These are phyloP conservation scores for Phalacrocorax pelagicus DNA, from an alignment of 2,113 vertebrate species.

Conservation along the genomic window DNA sequence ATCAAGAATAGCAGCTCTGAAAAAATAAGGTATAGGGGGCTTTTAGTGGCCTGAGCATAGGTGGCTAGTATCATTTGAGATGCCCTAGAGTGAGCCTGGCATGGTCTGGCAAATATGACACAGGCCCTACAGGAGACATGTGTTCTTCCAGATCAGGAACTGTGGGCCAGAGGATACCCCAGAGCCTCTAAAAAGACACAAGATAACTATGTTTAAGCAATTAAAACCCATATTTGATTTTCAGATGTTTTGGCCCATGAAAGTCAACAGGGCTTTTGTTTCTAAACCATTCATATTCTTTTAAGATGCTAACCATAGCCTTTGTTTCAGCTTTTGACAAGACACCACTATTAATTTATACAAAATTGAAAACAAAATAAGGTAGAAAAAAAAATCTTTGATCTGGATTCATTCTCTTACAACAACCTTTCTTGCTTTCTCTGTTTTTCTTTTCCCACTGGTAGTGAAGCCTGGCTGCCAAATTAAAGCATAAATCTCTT, in stretches of 20 bases:
- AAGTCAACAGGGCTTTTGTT: neutral
- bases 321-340: neutral
- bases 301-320: neutral
- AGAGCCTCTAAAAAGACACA: neutral
- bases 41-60: neutral
- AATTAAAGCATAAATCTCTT: neutral
- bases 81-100: too few species aligned
- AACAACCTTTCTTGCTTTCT: neutral
- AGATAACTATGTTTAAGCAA: neutral
- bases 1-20: neutral
- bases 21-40: neutral
- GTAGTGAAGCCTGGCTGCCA: neutral
- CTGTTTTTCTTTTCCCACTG: neutral
- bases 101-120: neutral
- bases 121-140: neutral
- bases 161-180: neutral
- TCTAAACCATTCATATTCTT: neutral
- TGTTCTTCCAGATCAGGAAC: neutral
- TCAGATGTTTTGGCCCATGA: neutral
- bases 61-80: neutral
- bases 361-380: neutral
- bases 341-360: neutral
- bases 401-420: neutral
- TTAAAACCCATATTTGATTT: neutral
- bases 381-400: neutral